Evolutionary conservation across 1,140 invertebrate species (phyloP), one percentile per base, ranked within the genome.

Genomic region (Rhyzopertha dominica): DNA sequence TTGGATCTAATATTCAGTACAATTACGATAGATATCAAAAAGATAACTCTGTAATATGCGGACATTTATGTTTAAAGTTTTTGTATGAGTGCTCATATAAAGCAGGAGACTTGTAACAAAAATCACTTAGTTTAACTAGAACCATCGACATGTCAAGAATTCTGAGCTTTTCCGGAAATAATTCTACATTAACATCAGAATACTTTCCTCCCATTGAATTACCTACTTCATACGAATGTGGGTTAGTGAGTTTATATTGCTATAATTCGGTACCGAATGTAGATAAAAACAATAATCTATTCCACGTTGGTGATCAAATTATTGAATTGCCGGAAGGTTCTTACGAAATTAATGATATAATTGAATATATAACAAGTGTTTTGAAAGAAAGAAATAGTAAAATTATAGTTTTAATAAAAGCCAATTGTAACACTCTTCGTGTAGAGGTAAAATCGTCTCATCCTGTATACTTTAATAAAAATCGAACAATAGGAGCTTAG

Each of bases 371-470:
- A 31, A 46, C 43, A 26, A 25, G 3, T 23, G 5, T 14, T 41
- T 17, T 35, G n/a, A n/a, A n/a, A n/a, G n/a, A n/a, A n/a, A n/a
- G n/a, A n/a, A n/a, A n/a, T n/a, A n/a, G n/a, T n/a, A n/a, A n/a
- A n/a, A n/a, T n/a, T n/a, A n/a, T n/a, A n/a, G n/a, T 54, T 17
- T 36, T 30, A 29, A 32, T 57, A 13, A 36, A 9, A 22, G 25
- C 28, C 5, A 57, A 59, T 43, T 47, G 49, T 47, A 56, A 56
- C 45, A 59, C 56, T 10, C 26, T 59, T 28, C 48, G 49, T 49
- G 12, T n/a, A 26, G 20, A 19, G 18, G 42, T 59, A n/a, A 47
- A 46, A 16, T 29, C 39, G 37, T 43, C 43, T n/a, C 9, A 35
- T 37, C 17, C 19, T 14, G 51, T 59, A 24, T 32, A 56, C 43